Evolutionary conservation across 1,140 invertebrate species (phyloP), one percentile per base, ranked within the genome.

Genomic region (Conus betulinus): DNA sequence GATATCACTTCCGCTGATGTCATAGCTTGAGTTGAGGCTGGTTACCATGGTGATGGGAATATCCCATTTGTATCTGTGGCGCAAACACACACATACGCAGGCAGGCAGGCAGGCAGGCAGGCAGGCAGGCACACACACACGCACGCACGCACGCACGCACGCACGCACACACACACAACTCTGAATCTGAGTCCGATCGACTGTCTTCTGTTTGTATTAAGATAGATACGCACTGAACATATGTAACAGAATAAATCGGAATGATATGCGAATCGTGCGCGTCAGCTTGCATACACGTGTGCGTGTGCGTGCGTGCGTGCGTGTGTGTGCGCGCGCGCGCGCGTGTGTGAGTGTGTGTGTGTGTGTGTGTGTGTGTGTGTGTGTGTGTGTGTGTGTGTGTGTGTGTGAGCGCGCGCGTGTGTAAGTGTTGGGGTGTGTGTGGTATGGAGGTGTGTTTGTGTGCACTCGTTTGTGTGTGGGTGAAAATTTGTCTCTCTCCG

Each of bases 1-100:
- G 27, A 79, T 51, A 13, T 79, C 78, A 51, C 51, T 39, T 8
- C 27, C 27, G 25, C 5, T 89, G 91, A 78, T 51, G 13, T 83
- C 4, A 63, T 13, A 79, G 20, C 7, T 39, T 23, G 74, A 20
- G 17, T 10, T 52, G 57, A 10, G 53, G 57, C 53, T 27, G 57
- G 39, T n/a, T 23, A 51, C n/a, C 52, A 57, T 52, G 52, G 76
- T 53, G 7, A 79, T 2, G 25, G n/a, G 55, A 15, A 52, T 81
- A 8, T 52, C 78, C 78, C 78, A 79, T 25, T 10, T 79, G 78
- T 79, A 79, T 2, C 78, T 79, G 78, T 25, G 51, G 13, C 39
- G 39, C 39, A 39, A 39, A 39, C 3, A 39, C 39, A 39, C 39
- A 39, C 39, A 39, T 3, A n/a, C n/a, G n/a, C n/a, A n/a, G n/a